Evolutionary conservation across 2,797 vertebrate genomes (phyloP), one percentile per base, ranked within the genome.

Genomic region (Pseudochirops corinnae): DNA sequence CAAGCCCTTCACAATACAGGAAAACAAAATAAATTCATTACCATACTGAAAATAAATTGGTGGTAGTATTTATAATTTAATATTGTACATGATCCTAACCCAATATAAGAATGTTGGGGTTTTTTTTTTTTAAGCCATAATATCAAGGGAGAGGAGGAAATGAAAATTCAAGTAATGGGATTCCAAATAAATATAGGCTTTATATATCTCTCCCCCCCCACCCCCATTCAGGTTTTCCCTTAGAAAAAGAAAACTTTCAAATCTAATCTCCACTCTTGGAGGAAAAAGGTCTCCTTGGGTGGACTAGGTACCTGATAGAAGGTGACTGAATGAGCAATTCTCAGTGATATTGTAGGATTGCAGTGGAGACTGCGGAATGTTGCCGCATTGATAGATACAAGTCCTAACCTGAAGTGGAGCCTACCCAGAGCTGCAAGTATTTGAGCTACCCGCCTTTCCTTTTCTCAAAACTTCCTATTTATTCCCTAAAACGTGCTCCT

Each of bases 301-400:
- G 82, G 94, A 29, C 56, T 91, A 90, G 26, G 58, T 60, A 92
- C 94, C 93, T 95, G 92, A 53, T 56, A 62, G 31, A 90, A 91
- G 4, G 55, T 87, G 46, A 67, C 56, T 92, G 95, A 62, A 92
- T 82, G 93, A 93, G 33, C 53, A 92, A 82, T 46, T 91, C 52
- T 93, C 74, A 33, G 56, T 90, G 92, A 16, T 87, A 53, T 91
- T 62, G 33, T 24, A 52, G 93, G 56, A 96, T 96, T 96, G 97
- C 98, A 97, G 97, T 92, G 90, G 96, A 94, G 93, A 93, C 93
- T 98, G 98, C 97, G 29, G 98, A 93, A 92, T 52, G 50, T 56
- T 98, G 98, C 97, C 50, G 97, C 97, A 98, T 67, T 96, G 96
- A 56, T 91, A 91, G 90, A 14, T 91, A 91, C 74, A 50, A 82